Percentiles rank a stretch among this genome's conserved stretches.
phyloP scores from a whole-genome alignment of 2,797 vertebrate genomes.

The Remorina albescens region DNA sequence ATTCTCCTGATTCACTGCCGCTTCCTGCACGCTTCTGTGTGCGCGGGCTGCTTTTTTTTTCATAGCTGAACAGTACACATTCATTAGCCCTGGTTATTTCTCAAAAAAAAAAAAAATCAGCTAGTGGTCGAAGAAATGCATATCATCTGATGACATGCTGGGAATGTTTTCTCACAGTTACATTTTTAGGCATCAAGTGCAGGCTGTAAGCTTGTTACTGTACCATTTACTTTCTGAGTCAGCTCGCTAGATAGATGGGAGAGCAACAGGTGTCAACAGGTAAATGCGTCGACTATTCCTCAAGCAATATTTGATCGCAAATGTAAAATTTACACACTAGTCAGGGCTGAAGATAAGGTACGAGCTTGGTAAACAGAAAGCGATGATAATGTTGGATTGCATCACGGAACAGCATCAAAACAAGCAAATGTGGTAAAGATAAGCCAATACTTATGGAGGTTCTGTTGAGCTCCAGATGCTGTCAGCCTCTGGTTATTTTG shows the following conservation, averaged over 20 bases:
- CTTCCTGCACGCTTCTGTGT: conserved; percentile 20
- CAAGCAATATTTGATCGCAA: not conserved
- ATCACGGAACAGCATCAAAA: conserved; percentile 16
- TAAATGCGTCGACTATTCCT: not conserved
- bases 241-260: conserved; percentile 3
- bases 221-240: conserved; percentile 14
- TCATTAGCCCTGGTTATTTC: conserved; percentile 57
- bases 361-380: not conserved
- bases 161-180: conserved; percentile 27
- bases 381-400: not conserved
- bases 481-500: not conserved
- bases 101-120: conserved; percentile 38
- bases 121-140: conserved; percentile 55
- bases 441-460: too few species aligned
- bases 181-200: conserved; percentile 14
- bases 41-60: conserved; percentile 21
- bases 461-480: not conserved
- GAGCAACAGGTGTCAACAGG: not conserved
- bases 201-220: conserved; percentile 35
- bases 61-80: conserved; percentile 31
- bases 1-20: conserved; percentile 59
- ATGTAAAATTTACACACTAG: not conserved
- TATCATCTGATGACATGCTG: conserved; percentile 20
- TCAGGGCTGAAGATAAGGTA: not conserved
- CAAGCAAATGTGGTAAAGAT: not conserved